phyloP scores from a whole-genome alignment of 2,888 invertebrate genomes.

The Tinea trinotella region DNA sequence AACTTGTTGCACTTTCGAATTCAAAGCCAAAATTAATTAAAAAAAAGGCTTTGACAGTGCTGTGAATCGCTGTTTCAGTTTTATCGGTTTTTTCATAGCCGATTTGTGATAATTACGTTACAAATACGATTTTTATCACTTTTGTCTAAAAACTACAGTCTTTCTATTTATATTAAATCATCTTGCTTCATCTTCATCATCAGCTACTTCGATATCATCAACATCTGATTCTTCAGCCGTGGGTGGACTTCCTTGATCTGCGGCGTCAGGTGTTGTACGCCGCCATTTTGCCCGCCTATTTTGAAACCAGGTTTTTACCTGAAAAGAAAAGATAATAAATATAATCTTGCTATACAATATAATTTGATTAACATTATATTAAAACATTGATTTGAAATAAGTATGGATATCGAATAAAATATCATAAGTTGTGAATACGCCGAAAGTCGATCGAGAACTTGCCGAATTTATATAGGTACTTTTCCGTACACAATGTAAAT shows the following conservation, averaged over 20 bases:
- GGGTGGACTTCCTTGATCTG: constrained; percentile 55
- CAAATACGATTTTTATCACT: no score
- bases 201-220: constrained; percentile 45
- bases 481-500: no score
- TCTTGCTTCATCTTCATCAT: constrained; percentile 26
- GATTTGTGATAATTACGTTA: neutral
- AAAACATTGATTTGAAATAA: neutral
- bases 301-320: constrained; percentile 89
- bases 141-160: neutral
- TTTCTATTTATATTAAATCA: neutral
- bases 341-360: neutral
- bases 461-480: no score
- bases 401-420: neutral
- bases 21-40: no score
- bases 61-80: no score
- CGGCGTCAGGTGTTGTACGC: constrained; percentile 60
- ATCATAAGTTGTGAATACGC: no score
- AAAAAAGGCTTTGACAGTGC: no score
- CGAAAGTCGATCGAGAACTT: no score
- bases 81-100: neutral
- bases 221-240: constrained; percentile 48
- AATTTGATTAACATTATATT: constrained; percentile 15
- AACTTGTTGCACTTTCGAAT: no score
- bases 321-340: constrained; percentile 26
- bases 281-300: constrained; percentile 86